Evolutionary conservation across 92 coral and sea anemone genomes (phyloP).

Genomic region (Ricordea florida): DNA sequence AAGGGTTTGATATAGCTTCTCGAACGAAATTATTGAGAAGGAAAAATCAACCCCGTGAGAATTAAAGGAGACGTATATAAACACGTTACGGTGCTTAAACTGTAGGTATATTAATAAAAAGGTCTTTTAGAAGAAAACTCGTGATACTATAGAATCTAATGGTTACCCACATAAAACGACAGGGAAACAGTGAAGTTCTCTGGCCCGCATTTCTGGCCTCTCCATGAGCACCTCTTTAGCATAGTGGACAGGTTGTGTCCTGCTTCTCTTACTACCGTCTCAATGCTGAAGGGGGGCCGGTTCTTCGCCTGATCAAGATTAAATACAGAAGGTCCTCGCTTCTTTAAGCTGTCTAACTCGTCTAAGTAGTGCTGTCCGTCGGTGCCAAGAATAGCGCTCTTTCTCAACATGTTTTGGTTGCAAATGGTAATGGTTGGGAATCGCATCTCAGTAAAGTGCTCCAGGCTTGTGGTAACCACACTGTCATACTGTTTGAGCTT

Average conservation of each 20-base stretch:
- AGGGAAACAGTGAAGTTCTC: conserved; percentile 50
- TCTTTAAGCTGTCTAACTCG: conserved; percentile 4
- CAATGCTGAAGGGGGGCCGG: conserved; percentile 41
- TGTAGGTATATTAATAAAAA: no score
- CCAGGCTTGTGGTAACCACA: conserved; percentile 8
- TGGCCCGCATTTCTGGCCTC: conserved; percentile 47
- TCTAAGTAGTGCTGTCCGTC: conserved; percentile 50
- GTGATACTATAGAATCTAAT: no score
- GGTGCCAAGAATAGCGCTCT: conserved; percentile 40
- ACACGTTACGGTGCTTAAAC: no score
- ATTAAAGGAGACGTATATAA: no score
- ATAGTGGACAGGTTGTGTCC: conserved; percentile 61
- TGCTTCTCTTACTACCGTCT: conserved; percentile 12
- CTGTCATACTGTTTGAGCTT: conserved; percentile 24
- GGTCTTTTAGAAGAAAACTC: no score
- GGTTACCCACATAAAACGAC: conserved; percentile 48
- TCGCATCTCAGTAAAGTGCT: neutral
- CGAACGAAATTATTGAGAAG: no score
- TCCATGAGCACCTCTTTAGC: conserved; percentile 53
- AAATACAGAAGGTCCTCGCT: no score
- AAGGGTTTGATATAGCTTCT: no score
- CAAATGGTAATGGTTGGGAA: conserved; percentile 59
- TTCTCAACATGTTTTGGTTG: conserved; percentile 52
- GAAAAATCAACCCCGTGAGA: no score
- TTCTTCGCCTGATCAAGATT: neutral